Base-by-base conservation (phyloP, 2,888 invertebrate genomes). In the Lampropteryx suffumata region DNA sequence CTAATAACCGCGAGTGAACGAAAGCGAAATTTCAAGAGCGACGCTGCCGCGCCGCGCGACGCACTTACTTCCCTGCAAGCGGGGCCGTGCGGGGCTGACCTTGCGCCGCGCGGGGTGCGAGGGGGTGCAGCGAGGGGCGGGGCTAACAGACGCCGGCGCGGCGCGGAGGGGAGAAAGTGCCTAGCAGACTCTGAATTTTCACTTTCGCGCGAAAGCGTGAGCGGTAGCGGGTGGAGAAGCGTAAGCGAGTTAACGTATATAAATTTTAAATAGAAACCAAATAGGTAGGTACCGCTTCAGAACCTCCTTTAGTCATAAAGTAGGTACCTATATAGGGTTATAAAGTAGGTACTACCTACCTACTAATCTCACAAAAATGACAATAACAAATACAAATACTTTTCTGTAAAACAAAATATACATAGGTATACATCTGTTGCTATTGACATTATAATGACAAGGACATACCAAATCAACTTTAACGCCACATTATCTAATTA, bases 11-110 rank as follows among this genome's bases (percentile, higher is more conserved):
- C 89, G 84, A 85, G 78, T 84, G 89, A 90, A 92, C 92, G 92
- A 93, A 93, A 93, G 92, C 92, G 93, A 93, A 93, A 93, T 93
- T 92, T 92, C 92, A 92, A 92, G 92, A 92, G 88, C 91, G 90
- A 88, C 73, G 68, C 65, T 62, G 56, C 59, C 73, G 69, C 86
- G 83, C 79, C 74, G 71, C 72, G 73, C 69, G 45, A 49, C 72
- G 74, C 69, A 49, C 54, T 48, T 50, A n/a, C 88, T 83, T 80
- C 79, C 77, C 74, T 76, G 78, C 77, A 75, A 48, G 53, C 43
- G 40, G 35, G 52, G n/a, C n/a, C 54, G 24, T 13, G 76, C 79
- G 76, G 79, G 79, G 79, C 82, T 82, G 82, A 79, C 80, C 81
- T 79, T 77, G 79, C 77, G 80, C 68, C 69, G 74, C 66, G 75